Conservation (phyloP, 92 coral and sea anemone species). For the Epizoanthus illoricatus region DNA sequence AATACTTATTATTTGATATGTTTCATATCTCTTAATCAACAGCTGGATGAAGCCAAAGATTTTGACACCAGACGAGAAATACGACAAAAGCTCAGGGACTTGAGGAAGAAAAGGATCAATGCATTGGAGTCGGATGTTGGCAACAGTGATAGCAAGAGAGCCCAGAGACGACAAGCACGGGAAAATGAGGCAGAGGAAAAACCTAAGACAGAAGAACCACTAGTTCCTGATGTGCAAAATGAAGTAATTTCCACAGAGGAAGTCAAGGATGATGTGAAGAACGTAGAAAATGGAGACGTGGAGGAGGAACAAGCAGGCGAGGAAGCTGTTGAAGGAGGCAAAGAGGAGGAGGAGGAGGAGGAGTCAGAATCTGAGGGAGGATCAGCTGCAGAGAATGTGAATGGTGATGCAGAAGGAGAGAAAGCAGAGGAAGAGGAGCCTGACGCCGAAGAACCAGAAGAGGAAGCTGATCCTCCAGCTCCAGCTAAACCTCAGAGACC, state of each 20-base stretch:
- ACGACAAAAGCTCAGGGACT: constrained; percentile 77
- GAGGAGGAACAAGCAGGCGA: constrained; percentile 31
- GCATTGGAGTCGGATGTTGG: constrained; percentile 65
- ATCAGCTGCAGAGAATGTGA: constrained; percentile 22
- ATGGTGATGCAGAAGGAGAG: constrained; percentile 48
- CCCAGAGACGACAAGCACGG: constrained; percentile 53
- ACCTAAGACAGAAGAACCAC: constrained; percentile 44
- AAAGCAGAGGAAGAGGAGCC: constrained; percentile 42
- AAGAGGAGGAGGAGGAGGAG: constrained; percentile 28
- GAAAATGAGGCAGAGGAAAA: constrained; percentile 29
- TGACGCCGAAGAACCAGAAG: constrained; percentile 41
- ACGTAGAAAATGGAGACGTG: constrained; percentile 56
- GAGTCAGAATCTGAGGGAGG: constrained; percentile 23
- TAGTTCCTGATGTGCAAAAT: neutral
- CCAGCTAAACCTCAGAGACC: constrained; percentile 40
- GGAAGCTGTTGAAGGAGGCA: constrained; percentile 41
- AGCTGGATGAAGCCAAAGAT: constrained; percentile 90
- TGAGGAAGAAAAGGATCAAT: constrained; percentile 84
- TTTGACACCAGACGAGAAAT: constrained; percentile 87
- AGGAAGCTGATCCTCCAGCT: constrained; percentile 51
- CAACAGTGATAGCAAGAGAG: constrained; percentile 35
- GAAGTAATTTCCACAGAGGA: constrained; percentile 26
- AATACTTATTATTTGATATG: neutral
- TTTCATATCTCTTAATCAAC: constrained; percentile 1
- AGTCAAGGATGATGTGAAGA: constrained; percentile 50